Evolutionary conservation across 2,113 vertebrate species (phyloP).

Genomic region (Edolisoma coerulescens): DNA sequence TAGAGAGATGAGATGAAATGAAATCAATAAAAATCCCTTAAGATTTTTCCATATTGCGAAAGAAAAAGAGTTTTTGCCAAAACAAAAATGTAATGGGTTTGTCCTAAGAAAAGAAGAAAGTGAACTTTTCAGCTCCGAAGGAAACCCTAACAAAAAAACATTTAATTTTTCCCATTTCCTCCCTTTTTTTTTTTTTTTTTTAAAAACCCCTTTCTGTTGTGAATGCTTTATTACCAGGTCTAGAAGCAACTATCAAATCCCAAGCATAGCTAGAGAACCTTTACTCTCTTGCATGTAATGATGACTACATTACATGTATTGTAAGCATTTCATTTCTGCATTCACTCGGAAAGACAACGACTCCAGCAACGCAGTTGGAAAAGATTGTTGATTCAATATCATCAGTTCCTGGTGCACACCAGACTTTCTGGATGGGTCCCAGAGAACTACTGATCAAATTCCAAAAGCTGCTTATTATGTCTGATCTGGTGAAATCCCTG

Average conservation of each 20-base stretch:
- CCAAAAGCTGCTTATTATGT: neutral
- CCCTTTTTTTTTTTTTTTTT: too few species aligned
- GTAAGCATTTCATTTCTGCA: neutral
- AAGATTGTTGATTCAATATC: neutral
- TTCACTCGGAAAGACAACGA: accelerated
- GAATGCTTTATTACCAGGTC: neutral
- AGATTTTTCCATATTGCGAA: neutral
- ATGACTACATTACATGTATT: neutral
- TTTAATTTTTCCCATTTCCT: accelerated
- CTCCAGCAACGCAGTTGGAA: neutral
- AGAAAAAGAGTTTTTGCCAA: neutral
- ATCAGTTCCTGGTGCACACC: neutral
- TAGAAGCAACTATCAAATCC: neutral
- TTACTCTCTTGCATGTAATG: neutral
- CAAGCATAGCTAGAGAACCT: neutral
- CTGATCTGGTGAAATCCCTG: neutral
- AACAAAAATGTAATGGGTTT: neutral
- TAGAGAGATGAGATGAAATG: neutral
- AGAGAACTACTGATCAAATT: neutral
- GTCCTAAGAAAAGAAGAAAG: neutral
- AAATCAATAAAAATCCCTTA: neutral
- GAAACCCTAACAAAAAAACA: neutral
- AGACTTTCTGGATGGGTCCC: neutral
- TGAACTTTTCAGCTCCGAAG: neutral
- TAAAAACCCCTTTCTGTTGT: neutral